Percentiles rank a stretch among this genome's conserved stretches.
These are phyloP conservation scores for Himalopsyche tibetana DNA, from an alignment of 2,888 invertebrate genomes.

Conservation along the genomic window DNA sequence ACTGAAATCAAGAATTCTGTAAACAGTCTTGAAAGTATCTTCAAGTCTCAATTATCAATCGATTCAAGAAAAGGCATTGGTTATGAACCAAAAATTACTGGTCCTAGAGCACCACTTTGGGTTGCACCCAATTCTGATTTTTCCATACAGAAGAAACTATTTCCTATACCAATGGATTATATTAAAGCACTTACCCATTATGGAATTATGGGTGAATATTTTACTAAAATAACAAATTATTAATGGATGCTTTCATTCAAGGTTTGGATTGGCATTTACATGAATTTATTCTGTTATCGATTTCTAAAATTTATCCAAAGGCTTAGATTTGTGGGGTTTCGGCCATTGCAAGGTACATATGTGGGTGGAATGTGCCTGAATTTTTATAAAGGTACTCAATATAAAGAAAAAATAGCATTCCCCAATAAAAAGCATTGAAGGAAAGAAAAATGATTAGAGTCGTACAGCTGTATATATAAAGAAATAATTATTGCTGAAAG, in stretches of 20 bases:
- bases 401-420: too few species aligned
- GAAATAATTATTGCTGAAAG: too few species aligned
- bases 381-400: too few species aligned
- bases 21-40: slow-evolving; percentile 66
- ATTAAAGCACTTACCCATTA: slow-evolving; percentile 56
- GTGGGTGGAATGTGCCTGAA: too few species aligned
- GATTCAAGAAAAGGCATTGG: slow-evolving; percentile 45
- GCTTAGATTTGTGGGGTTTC: not conserved
- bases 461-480: too few species aligned
- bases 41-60: not conserved
- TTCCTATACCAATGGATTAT: slow-evolving; percentile 51
- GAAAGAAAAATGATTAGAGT: too few species aligned
- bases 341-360: too few species aligned
- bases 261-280: too few species aligned
- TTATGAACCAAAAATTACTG: slow-evolving; percentile 47
- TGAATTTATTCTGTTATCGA: too few species aligned
- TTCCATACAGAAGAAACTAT: slow-evolving; percentile 42
- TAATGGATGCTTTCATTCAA: too few species aligned
- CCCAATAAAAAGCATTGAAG: too few species aligned
- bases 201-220: slow-evolving; percentile 53
- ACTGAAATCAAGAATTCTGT: slow-evolving; percentile 69
- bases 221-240: too few species aligned
- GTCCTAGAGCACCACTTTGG: slow-evolving; percentile 55
- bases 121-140: slow-evolving; percentile 50
- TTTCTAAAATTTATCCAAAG: not conserved